Percentiles rank a stretch among this genome's conserved stretches.
Conservation (phyloP, 2,888 invertebrate species). For the Lithosia quadra region DNA sequence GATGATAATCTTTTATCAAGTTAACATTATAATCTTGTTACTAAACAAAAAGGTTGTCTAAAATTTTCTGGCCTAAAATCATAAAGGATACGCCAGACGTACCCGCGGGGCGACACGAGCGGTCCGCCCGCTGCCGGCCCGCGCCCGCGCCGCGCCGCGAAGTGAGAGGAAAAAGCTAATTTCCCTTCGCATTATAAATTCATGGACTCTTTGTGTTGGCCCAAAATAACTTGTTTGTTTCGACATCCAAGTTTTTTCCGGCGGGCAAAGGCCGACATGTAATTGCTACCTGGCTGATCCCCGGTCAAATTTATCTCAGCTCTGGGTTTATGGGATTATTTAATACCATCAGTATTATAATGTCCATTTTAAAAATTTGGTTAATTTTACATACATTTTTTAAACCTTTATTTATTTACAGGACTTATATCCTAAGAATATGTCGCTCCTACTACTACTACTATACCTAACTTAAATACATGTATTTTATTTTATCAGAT, state of each 20-base stretch:
- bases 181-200: slow-evolving; percentile 81
- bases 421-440: no score
- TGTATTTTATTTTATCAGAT: no score
- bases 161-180: slow-evolving; percentile 78
- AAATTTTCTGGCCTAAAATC: background rate
- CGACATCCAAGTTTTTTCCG: slow-evolving; percentile 66
- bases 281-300: slow-evolving; percentile 66
- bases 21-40: background rate
- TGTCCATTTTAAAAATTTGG: slow-evolving; percentile 18
- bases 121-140: slow-evolving; percentile 14
- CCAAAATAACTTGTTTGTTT: slow-evolving; percentile 82
- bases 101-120: slow-evolving; percentile 20
- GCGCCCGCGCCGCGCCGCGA: no score
- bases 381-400: no score
- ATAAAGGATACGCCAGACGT: background rate
- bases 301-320: slow-evolving; percentile 41
- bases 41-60: background rate
- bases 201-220: slow-evolving; percentile 80
- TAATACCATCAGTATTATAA: slow-evolving; percentile 34
- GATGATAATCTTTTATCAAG: background rate
- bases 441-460: no score
- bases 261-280: slow-evolving; percentile 62
- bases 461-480: no score
- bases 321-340: slow-evolving; percentile 50
- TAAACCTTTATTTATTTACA: no score